Evolutionary conservation across 2,113 vertebrate species (phyloP), one percentile per base, ranked within the genome.

Genomic region (Callospermophilus lateralis): DNA sequence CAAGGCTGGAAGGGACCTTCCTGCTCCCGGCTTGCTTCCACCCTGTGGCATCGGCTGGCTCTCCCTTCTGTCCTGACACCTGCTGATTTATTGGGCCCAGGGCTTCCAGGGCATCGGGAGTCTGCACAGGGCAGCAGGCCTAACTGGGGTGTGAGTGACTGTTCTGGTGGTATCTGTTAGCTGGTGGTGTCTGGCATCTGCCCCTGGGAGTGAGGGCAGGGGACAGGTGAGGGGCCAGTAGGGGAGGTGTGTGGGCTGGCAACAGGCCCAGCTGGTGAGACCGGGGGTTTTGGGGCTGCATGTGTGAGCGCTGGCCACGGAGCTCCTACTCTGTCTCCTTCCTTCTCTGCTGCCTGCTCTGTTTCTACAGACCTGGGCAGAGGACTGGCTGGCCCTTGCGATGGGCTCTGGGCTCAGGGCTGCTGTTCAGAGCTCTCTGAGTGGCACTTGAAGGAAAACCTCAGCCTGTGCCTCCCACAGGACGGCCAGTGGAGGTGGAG

Each of bases 151-250:
- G 97, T 94, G 97, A 6, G 92, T 98, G 97, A 98, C 97, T 96
- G 95, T 93, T 98, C 98, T 96, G 42, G 97, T 98, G 97, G 98
- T 90, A 87, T 97, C 97, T 97, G 97, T 98, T 98, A 98, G 98
- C 98, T 97, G 93, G 94, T 94, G 98, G 42, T 42, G 42, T 42
- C 42, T 42, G 42, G 42, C 42, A 42, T 42, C 42, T 42, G 42
- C 42, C 42, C 42, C 42, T 42, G 42, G 42, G 42, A 42, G 42
- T 42, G 42, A 42, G 42, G 42, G 42, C 42, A 42, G 42, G 42
- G 42, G 42, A 42, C 42, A 42, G 42, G 42, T 42, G 42, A 42
- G 42, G 42, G 42, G 5, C 5, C 42, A 42, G 42, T 42, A 42
- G 42, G 42, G 42, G 42, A 42, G 42, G 42, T 42, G 42, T 42